These are phyloP conservation scores for Phortica variegata DNA, from an alignment of 1,140 invertebrate genomes.

Conservation along the genomic window DNA sequence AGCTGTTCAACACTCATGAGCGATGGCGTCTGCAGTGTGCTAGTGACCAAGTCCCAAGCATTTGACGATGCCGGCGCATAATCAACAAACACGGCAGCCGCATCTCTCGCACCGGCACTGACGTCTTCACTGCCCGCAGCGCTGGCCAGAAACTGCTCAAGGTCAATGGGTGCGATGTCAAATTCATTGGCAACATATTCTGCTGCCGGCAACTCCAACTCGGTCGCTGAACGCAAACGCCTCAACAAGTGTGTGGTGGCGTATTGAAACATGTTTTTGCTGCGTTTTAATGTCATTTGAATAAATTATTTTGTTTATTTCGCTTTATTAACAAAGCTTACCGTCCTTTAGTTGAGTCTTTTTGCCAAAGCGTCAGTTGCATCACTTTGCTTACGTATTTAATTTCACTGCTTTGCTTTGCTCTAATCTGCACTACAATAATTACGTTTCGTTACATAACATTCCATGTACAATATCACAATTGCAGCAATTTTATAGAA, in stretches of 20 bases:
- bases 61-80: constrained; percentile 27
- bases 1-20: not conserved
- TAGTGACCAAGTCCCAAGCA: constrained; percentile 13
- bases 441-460: no score
- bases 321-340: no score
- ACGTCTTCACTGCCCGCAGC: constrained; percentile 24
- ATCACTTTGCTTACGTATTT: no score
- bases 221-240: constrained; percentile 4
- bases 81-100: no score
- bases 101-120: no score
- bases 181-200: constrained; percentile 31
- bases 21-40: constrained; percentile 15
- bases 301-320: no score
- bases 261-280: constrained; percentile 12
- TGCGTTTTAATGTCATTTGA: not conserved
- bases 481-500: no score
- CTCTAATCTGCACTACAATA: no score
- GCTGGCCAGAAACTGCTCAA: constrained; percentile 34
- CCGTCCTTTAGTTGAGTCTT: no score
- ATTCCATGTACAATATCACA: no score
- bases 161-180: constrained; percentile 30
- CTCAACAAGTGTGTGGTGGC: not conserved
- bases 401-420: no score
- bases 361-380: no score
- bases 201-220: constrained; percentile 22